Conservation (phyloP, 2,113 vertebrate species). For the Podarcis cretensis region DNA sequence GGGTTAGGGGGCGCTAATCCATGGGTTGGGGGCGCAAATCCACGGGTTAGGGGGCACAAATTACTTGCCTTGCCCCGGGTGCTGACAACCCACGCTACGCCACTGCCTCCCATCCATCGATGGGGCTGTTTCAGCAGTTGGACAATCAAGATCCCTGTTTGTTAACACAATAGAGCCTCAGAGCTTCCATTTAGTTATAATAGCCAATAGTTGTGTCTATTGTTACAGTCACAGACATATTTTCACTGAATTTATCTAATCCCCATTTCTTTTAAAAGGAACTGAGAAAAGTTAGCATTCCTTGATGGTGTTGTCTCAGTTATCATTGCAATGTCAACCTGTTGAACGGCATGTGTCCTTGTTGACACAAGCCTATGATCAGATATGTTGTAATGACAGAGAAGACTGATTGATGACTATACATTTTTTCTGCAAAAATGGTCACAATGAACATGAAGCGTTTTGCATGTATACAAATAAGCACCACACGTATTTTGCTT, state of each 20-base stretch:
- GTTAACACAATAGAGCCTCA: too few relatives aligned
- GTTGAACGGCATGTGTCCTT: background rate
- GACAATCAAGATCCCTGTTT: too few relatives aligned
- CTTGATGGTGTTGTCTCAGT: background rate
- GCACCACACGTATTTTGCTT: background rate
- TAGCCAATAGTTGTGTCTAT: background rate
- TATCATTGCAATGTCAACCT: background rate
- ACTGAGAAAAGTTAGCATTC: background rate
- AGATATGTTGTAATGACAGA: background rate
- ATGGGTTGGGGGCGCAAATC: too few relatives aligned
- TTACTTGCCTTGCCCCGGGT: too few relatives aligned
- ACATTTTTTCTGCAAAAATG: background rate
- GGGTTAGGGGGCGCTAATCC: too few relatives aligned
- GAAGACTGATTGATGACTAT: background rate
- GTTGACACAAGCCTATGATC: background rate
- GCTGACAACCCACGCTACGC: too few relatives aligned
- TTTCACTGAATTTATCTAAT: background rate
- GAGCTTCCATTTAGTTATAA: background rate
- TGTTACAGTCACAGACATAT: background rate
- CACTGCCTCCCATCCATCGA: too few relatives aligned
- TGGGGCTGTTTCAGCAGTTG: too few relatives aligned
- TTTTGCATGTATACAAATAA: background rate
- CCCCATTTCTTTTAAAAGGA: background rate
- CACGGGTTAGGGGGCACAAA: too few relatives aligned
- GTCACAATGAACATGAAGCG: background rate